Percentiles rank a stretch among this genome's conserved stretches.
These are phyloP conservation scores for Leucophora obtusa DNA, from an alignment of 2,888 invertebrate species.

Conservation along the genomic window DNA sequence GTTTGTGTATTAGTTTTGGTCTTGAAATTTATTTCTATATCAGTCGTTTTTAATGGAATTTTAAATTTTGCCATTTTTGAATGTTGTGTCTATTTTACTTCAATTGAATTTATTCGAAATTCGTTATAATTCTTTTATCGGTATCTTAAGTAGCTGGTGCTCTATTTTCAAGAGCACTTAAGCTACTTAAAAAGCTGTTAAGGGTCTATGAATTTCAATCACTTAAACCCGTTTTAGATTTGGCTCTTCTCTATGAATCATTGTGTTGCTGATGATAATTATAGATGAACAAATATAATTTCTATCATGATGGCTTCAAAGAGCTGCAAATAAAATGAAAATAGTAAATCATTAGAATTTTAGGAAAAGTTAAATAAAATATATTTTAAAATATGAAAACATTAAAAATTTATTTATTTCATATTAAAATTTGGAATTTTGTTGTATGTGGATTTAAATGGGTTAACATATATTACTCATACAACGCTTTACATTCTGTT, in stretches of 20 bases:
- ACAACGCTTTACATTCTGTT: too few relatives aligned
- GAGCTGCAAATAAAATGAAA: too few relatives aligned
- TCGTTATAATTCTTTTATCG: not conserved
- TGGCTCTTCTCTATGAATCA: conserved; percentile 22
- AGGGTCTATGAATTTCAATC: not conserved
- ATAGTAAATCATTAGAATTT: too few relatives aligned
- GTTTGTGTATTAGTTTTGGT: conserved; percentile 54
- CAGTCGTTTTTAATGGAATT: conserved; percentile 47
- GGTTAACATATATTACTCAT: too few relatives aligned
- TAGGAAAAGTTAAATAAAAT: too few relatives aligned
- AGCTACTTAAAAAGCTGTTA: conserved; percentile 51
- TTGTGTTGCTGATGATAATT: not conserved
- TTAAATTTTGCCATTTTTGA: conserved; percentile 41
- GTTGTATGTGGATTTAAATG: too few relatives aligned
- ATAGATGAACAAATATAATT: too few relatives aligned
- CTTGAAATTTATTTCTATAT: conserved; percentile 41
- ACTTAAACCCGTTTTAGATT: conserved; percentile 17
- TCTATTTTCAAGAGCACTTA: conserved; percentile 45
- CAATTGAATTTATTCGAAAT: not conserved
- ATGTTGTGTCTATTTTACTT: not conserved
- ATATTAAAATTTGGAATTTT: too few relatives aligned
- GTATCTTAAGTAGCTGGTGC: conserved; percentile 53
- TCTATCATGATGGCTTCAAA: too few relatives aligned
- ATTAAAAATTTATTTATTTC: too few relatives aligned
- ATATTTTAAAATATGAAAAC: too few relatives aligned